These are phyloP conservation scores for Porites cylindrica DNA, from an alignment of 92 coral and sea anemone genomes.

Conservation along the genomic window DNA sequence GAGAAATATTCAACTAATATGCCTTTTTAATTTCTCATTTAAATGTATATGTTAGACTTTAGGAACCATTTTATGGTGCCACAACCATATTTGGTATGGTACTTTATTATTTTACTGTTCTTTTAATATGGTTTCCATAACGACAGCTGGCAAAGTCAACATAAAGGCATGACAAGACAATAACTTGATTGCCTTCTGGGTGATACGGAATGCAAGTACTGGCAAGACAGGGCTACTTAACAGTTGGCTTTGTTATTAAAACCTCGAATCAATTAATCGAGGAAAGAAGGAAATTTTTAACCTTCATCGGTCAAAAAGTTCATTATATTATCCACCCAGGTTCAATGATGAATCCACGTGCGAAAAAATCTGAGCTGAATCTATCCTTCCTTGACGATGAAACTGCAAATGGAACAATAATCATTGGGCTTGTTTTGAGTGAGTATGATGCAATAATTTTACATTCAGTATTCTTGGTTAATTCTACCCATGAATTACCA, in stretches of 20 bases:
- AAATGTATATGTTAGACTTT: too few relatives aligned
- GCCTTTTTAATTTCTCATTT: too few relatives aligned
- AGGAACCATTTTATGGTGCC: too few relatives aligned
- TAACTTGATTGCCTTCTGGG: background rate
- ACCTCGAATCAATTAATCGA: background rate
- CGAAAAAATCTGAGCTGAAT: background rate
- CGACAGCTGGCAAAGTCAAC: background rate
- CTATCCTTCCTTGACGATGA: background rate
- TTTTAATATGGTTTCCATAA: background rate
- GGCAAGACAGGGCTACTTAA: background rate
- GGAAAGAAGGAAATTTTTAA: background rate
- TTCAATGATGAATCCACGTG: background rate
- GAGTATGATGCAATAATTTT: background rate
- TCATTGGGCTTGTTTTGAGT: slow-evolving; percentile 3
- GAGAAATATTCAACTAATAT: too few relatives aligned
- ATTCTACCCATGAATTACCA: too few relatives aligned
- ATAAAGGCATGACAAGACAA: background rate
- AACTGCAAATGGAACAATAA: background rate
- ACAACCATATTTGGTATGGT: too few relatives aligned
- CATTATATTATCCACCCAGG: background rate
- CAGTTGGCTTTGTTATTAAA: background rate
- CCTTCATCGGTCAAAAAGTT: background rate
- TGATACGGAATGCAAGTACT: background rate
- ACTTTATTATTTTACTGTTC: background rate
- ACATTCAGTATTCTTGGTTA: too few relatives aligned